A percentile compares a stretch with the other conserved stretches of the same genome.
Evolutionary conservation across 2,888 invertebrate species (phyloP).

Genomic region (Leptopilina drosophilae): DNA sequence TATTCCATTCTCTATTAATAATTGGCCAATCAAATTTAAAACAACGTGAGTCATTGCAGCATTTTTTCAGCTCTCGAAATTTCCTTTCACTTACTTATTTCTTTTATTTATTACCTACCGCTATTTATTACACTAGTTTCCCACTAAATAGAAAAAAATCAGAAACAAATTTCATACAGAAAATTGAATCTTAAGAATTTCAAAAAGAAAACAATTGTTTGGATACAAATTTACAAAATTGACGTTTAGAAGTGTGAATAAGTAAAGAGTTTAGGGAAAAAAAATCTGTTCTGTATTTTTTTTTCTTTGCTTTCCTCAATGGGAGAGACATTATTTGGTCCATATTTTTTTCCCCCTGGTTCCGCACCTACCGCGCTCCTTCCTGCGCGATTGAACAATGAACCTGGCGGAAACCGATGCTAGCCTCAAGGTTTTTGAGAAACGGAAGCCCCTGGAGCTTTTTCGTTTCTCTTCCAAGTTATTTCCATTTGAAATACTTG

Average conservation of each 20-base stretch:
- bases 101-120: too few relatives aligned
- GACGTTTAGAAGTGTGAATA: too few relatives aligned
- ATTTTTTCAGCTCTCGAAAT: too few relatives aligned
- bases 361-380: constrained; percentile 39
- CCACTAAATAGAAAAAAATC: too few relatives aligned
- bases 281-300: constrained; percentile 25
- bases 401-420: constrained; percentile 52
- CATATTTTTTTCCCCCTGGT: constrained; percentile 36
- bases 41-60: constrained; percentile 36
- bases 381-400: constrained; percentile 52
- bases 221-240: too few relatives aligned
- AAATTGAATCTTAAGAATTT: too few relatives aligned
- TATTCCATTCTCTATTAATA: neutral
- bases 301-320: constrained; percentile 48
- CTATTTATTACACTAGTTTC: too few relatives aligned
- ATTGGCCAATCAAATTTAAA: neutral
- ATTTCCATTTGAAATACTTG: constrained; percentile 14
- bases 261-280: neutral
- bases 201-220: too few relatives aligned
- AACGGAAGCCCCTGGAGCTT: constrained; percentile 50
- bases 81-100: too few relatives aligned
- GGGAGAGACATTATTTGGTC: constrained; percentile 41
- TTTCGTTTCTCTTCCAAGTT: constrained; percentile 44
- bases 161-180: too few relatives aligned
- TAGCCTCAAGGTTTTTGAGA: constrained; percentile 45